Evolutionary conservation across 2,113 vertebrate genomes (phyloP), one percentile per base, ranked within the genome.

Genomic region (Boulengeromyrus knoepffleri): DNA sequence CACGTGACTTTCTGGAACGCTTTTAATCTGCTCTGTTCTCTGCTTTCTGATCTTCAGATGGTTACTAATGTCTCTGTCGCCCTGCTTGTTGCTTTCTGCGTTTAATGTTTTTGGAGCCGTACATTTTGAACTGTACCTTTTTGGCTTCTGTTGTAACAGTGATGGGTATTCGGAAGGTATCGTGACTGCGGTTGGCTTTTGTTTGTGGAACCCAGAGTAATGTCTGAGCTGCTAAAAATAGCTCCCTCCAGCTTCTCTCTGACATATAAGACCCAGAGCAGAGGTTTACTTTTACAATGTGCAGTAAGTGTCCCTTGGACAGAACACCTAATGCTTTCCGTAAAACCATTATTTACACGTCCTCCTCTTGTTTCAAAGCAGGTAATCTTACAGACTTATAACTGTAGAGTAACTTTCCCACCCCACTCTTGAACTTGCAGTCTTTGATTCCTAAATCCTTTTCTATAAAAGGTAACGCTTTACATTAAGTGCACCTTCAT

Each of bases 1-100:
- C 70, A 74, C 15, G 74, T 53, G 77, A 47, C 66, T 70, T 66
- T 77, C 42, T 87, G 89, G 49, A 90, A 90, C 74, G 89, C 53
- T 58, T 87, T 90, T 70, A 85, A 85, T 66, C 66, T 53, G 70
- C 39, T 77, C 2, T 80, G 19, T 90, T 80, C 45, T 88, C 31
- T 88, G 90, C 74, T 84, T n/a, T 50, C 19, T 45, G 27, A 84
- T 58, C 87, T 66, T 49, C 36, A 84, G 49, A 19, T 83, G 49
- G 80, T 52, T 27, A 53, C 66, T 80, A 49, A 88, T 62, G 21
- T 88, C 42, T 84, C 80, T 88, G 49, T 84, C 53, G 21, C 77
- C 53, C 36, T 85, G 77, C 31, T 62, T 89, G 53, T 62, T 21
- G 10, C 39, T 27, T 50, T 89, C 52, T n/a, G 9, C 19, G 4